Evolutionary conservation across 2,888 invertebrate genomes (phyloP), one percentile per base, ranked within the genome.

Genomic region (Platycheirus rosarum): DNA sequence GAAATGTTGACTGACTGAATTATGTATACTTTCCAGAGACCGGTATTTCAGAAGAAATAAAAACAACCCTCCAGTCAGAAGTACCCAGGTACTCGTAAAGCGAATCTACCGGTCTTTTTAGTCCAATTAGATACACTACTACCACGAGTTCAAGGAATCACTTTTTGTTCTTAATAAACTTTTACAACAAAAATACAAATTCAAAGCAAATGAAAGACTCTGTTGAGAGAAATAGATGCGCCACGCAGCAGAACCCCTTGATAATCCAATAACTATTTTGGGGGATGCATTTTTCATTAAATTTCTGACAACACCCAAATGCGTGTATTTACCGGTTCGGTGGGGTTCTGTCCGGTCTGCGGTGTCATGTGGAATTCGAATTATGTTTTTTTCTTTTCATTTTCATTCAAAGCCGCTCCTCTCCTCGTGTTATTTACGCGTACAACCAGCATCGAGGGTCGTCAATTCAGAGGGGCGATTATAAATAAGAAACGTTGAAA

Each of bases 251-350:
- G 32, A 46, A 57, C 68, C 35, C 69, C 16, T 46, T 32, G 5
- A 42, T 18, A 42, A 53, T 44, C 49, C 29, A 42, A 48, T 16
- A 13, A 8, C 5, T 6, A 26, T 8, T 23, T 35, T 60, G 35
- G 80, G 80, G 80, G 80, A 66, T 80, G 80, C 70, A 23, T 75
- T 79, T 65, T 79, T 51, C 53, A 55, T 69, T 79, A 16, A 42
- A 13, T 32, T 69, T 37, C 44, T 66, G 80, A 57, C 80, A 80
- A 80, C 80, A 80, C 80, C 76, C 80, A 75, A 74, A 48, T 65
- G 23, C 11, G 46, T 23, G 23, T 53, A 32, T 62, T 40, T 75
- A 69, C 75, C 69, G 69, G 79, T 80, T 80, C 57, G 14, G 49
- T 57, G 60, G 55, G 44, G 63, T 63, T 46, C 48, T 42, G 51